Percentiles rank a stretch among this genome's conserved stretches.
phyloP scores from a whole-genome alignment of 2,797 vertebrate genomes.

The Syngnathus rostellatus region DNA sequence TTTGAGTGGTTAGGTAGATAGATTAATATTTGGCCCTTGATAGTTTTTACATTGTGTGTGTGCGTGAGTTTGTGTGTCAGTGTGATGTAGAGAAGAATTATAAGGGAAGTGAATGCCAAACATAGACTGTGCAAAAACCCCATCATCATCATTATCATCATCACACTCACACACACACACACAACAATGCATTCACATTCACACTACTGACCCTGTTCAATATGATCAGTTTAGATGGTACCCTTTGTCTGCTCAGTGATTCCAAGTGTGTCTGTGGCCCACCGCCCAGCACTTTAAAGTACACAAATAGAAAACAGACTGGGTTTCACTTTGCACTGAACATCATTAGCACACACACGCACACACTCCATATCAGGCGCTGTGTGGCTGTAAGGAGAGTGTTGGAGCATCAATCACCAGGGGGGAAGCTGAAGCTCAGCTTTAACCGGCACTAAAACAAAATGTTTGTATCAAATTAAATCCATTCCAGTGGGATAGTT shows the following conservation, averaged over 20 bases:
- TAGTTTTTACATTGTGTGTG: too few relatives aligned
- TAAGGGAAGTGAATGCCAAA: constrained; percentile 3
- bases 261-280: constrained; percentile 46
- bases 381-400: constrained; percentile 19
- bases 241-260: constrained; percentile 35
- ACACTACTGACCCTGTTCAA: constrained; percentile 9
- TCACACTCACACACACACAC: too few relatives aligned
- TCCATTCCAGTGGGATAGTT: constrained; percentile 7
- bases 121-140: neutral
- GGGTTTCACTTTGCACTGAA: constrained; percentile 15
- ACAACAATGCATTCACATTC: neutral
- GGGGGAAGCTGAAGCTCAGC: constrained; percentile 21
- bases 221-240: constrained; percentile 29
- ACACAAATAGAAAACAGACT: constrained; percentile 14
- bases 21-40: too few relatives aligned
- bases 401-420: constrained; percentile 10
- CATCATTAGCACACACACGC: constrained; percentile 24
- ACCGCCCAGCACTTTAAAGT: constrained; percentile 44
- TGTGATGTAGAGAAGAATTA: neutral
- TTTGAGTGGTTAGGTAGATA: too few relatives aligned
- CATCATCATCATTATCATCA: neutral
- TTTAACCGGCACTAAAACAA: constrained; percentile 1
- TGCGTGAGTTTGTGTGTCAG: too few relatives aligned
- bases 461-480: constrained; percentile 24
- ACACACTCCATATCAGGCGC: constrained; percentile 25